Conservation (phyloP, 35 echinoderm and acorn worm genomes). For the Ophioderma brevispina region DNA sequence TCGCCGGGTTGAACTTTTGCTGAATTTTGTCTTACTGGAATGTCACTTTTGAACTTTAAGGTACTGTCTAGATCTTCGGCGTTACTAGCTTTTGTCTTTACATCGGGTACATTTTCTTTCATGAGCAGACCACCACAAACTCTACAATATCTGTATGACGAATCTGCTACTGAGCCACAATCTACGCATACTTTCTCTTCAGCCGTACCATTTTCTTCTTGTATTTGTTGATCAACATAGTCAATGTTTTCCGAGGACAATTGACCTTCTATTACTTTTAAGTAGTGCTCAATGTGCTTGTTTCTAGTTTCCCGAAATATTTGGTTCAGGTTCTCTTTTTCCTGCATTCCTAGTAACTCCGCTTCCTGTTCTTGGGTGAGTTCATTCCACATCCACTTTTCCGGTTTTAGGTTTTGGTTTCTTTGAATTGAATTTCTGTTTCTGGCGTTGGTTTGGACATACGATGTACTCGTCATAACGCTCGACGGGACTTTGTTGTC, state of each 20-base stretch:
- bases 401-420: background rate
- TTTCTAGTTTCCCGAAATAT: too few relatives aligned
- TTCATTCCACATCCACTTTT: background rate
- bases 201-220: too few relatives aligned
- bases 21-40: background rate
- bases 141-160: too few relatives aligned
- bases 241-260: too few relatives aligned
- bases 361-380: background rate
- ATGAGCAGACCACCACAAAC: too few relatives aligned
- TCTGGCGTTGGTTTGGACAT: conserved; percentile 5
- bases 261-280: too few relatives aligned
- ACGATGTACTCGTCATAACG: conserved; percentile 10
- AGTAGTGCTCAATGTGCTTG: too few relatives aligned
- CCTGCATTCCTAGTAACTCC: background rate
- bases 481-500: conserved; percentile 20
- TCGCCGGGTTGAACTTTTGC: background rate
- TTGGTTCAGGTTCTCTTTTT: too few relatives aligned
- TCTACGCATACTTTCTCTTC: too few relatives aligned
- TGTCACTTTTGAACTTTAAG: background rate
- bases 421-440: too few relatives aligned
- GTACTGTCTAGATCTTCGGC: background rate
- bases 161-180: too few relatives aligned
- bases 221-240: too few relatives aligned
- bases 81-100: background rate
- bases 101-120: background rate